Conservation (phyloP, 2,113 vertebrate genomes). For the Solenodon paradoxus region DNA sequence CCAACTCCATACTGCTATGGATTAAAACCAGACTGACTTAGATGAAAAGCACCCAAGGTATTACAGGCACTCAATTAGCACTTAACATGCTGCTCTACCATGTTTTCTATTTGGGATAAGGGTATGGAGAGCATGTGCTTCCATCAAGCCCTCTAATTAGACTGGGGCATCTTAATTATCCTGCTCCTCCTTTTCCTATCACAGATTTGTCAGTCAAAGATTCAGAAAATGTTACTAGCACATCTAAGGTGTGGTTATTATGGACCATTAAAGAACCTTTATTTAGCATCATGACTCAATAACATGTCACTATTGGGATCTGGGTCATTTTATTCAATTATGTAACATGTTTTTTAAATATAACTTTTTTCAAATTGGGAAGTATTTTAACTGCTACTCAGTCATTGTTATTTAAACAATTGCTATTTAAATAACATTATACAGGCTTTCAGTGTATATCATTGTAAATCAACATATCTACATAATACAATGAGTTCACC, state of each 20-base stretch:
- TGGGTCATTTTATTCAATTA: neutral
- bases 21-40: neutral
- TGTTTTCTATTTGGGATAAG: neutral
- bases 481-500: too few relatives aligned
- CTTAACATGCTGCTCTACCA: too few relatives aligned
- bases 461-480: too few relatives aligned
- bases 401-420: neutral
- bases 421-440: too few relatives aligned
- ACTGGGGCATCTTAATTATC: too few relatives aligned
- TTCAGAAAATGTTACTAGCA: neutral
- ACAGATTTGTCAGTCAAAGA: neutral
- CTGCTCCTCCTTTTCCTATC: neutral
- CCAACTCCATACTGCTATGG: neutral
- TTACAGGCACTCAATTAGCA: neutral
- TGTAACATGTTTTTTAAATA: neutral
- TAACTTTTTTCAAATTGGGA: neutral
- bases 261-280: neutral
- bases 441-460: too few relatives aligned
- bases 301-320: neutral
- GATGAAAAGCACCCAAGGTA: accelerated
- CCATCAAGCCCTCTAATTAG: neutral
- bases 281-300: neutral
- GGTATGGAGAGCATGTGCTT: neutral
- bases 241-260: neutral
- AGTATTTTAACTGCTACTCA: neutral